phyloP scores from a whole-genome alignment of 2,888 invertebrate species.

The Chloromyia formosa region DNA sequence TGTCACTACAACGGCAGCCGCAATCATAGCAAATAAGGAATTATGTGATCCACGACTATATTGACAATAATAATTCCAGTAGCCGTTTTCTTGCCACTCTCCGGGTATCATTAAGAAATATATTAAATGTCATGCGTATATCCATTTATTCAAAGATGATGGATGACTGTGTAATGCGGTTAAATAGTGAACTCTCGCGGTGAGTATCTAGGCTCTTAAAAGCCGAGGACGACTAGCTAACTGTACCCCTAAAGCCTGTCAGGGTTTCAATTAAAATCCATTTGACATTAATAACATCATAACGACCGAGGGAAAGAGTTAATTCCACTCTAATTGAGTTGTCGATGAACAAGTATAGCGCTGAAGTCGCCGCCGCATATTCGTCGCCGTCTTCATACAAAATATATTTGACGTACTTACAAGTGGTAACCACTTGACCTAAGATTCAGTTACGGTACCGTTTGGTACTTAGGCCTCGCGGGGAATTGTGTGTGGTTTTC shows the following conservation, averaged over 20 bases:
- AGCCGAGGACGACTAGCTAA: neutral
- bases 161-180: constrained; percentile 31
- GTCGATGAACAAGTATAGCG: neutral
- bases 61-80: neutral
- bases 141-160: constrained; percentile 26
- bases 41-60: no score
- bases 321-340: constrained; percentile 42
- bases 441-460: constrained; percentile 17
- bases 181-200: neutral
- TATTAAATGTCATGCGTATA: constrained; percentile 40
- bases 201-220: constrained; percentile 4
- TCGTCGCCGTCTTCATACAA: no score
- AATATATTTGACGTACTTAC: neutral
- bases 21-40: neutral
- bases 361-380: no score
- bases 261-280: constrained; percentile 37
- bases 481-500: neutral
- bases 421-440: constrained; percentile 44
- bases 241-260: neutral
- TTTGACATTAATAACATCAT: constrained; percentile 5
- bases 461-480: neutral
- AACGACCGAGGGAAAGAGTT: constrained; percentile 22
- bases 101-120: constrained; percentile 40
- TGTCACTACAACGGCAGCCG: constrained; percentile 19
- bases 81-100: constrained; percentile 12